These are phyloP conservation scores for Pleuronectes platessa DNA, from an alignment of 2,113 vertebrate species.

Conservation along the genomic window DNA sequence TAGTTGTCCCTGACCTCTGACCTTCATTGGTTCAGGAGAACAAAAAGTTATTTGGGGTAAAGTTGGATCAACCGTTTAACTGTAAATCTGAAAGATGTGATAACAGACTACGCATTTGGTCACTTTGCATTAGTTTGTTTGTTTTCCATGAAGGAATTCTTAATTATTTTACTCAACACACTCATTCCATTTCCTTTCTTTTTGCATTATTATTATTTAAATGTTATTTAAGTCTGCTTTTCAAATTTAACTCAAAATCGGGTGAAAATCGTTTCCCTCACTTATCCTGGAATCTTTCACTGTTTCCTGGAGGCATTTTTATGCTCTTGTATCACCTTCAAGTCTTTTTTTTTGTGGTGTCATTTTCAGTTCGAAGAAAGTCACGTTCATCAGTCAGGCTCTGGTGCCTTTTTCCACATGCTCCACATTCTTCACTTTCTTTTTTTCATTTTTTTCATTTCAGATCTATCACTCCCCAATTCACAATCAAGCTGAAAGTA, in stretches of 20 bases:
- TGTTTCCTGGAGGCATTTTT: constrained; percentile 4
- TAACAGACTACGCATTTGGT: too few relatives aligned
- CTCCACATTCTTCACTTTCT: constrained; percentile 20
- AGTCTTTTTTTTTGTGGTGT: neutral
- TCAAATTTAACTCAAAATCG: neutral
- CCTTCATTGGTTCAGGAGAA: neutral
- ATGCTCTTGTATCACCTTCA: constrained; percentile 2
- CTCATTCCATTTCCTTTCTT: neutral
- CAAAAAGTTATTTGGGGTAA: neutral
- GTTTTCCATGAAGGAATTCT: too few relatives aligned
- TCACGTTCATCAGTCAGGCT: constrained; percentile 8
- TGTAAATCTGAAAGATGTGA: too few relatives aligned
- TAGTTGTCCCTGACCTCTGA: constrained; percentile 18
- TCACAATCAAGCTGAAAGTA: constrained; percentile 97
- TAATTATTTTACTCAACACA: too few relatives aligned
- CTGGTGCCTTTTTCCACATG: constrained; percentile 16
- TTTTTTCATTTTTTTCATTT: constrained; percentile 62
- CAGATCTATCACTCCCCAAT: constrained; percentile 98
- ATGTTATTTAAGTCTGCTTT: neutral
- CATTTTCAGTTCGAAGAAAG: constrained; percentile 9
- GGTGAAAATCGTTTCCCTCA: neutral
- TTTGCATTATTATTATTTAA: neutral
- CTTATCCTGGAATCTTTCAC: neutral
- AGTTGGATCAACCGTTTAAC: constrained; percentile 3
- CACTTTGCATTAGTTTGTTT: too few relatives aligned